Base-by-base conservation (phyloP, 2,797 vertebrate species). In the Neosalanx taihuensis region DNA sequence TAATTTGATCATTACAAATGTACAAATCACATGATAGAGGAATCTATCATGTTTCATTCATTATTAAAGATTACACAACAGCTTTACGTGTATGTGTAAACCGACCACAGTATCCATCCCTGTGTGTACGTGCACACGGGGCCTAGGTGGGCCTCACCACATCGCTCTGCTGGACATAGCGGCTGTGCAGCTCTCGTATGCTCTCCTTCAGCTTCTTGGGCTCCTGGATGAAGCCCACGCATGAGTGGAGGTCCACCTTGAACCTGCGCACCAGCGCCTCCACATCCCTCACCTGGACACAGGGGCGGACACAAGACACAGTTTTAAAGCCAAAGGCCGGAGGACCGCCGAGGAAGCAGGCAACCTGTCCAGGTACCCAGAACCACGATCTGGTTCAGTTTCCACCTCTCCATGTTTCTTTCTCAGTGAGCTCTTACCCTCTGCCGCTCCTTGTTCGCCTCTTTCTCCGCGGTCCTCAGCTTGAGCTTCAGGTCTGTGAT, bases 231-330 rank as follows among this genome's bases (percentile, higher is more conserved):
- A 94, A 91, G 4, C 89, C 83, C 4, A 92, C 91, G 4, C 91
- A 92, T 71, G 85, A 88, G 76, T 97, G 90, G 65, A 99, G 91
- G 80, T 98, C 97, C 6, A 90, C 90, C 85, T 94, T 94, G 74
- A 99, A 93, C 66, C 93, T 87, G 67, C 88, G 92, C 64, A 97
- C 87, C 65, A 94, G 64, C 0, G 90, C 89, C 86, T 96, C 92
- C 77, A 93, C 70, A 68, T 93, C 84, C 71, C 90, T 90, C 67
- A 83, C 91, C 76, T 97, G 90, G 70, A 93, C 88, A 13, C 80
- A 89, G 0, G 17, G 17, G 15, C 17, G 51, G 51, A 53, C 51
- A 53, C 15, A 17, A 1, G 18, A 53, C 46, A 10, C 46, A 4
- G 33, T 4, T 35, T 35, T 4, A 35, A 35, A 35, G 33, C 33